Conservation (phyloP, 2,888 invertebrate species). For the Limnephilus marmoratus region DNA sequence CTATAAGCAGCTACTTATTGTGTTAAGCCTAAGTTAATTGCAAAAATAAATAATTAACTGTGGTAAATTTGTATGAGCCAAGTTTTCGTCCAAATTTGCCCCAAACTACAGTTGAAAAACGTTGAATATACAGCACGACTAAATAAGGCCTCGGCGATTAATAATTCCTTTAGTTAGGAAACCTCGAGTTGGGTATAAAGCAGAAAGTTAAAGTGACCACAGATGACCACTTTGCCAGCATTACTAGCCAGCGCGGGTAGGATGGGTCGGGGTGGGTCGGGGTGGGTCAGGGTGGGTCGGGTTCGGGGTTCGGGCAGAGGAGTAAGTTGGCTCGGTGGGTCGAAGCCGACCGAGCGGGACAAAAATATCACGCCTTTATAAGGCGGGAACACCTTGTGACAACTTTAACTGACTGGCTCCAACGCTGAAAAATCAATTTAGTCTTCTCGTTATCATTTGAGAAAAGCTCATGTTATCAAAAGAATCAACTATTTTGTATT, state of each 20-base stretch:
- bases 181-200: slow-evolving; percentile 31
- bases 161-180: slow-evolving; percentile 39
- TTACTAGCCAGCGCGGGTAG: background rate
- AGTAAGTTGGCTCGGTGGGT: background rate
- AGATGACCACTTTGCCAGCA: slow-evolving; percentile 33
- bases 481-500: too few relatives aligned
- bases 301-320: background rate
- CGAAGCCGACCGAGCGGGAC: background rate
- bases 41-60: background rate
- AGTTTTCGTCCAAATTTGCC: background rate
- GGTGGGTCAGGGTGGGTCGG: background rate
- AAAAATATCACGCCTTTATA: background rate
- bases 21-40: background rate
- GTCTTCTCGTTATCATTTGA: background rate
- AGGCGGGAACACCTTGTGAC: background rate
- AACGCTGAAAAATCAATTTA: background rate
- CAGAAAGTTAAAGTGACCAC: slow-evolving; percentile 40
- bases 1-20: background rate
- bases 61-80: background rate
- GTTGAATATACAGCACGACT: background rate
- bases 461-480: too few relatives aligned
- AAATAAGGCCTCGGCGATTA: slow-evolving; percentile 28
- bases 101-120: background rate
- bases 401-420: background rate
- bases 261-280: background rate